These are phyloP conservation scores for Neotragus pygmaeus DNA, from an alignment of 2,113 vertebrate genomes.

Conservation along the genomic window DNA sequence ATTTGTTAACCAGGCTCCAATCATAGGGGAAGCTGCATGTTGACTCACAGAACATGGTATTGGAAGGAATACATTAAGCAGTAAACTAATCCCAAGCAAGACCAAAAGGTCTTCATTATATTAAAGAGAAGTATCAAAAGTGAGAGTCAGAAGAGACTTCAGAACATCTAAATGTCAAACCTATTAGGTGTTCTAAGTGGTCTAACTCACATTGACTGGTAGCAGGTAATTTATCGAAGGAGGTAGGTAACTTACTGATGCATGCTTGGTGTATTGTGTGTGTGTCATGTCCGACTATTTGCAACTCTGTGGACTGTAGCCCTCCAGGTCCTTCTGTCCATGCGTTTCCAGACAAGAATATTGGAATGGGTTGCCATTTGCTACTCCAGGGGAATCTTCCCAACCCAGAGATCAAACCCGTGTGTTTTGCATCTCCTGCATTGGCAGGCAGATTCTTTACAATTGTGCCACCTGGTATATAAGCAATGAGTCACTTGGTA, in stretches of 20 bases:
- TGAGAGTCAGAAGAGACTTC: slow-evolving; percentile 6
- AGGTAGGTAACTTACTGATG: not conserved
- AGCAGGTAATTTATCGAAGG: not conserved
- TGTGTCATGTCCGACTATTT: not conserved
- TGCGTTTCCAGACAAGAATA: not conserved
- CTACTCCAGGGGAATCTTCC: not conserved
- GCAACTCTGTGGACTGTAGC: not conserved
- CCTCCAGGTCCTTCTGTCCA: not conserved
- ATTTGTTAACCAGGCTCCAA: slow-evolving; percentile 37
- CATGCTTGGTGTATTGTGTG: not conserved
- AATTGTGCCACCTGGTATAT: not conserved
- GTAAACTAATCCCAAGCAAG: slow-evolving; percentile 31
- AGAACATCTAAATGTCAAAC: not conserved
- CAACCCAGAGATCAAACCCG: not conserved
- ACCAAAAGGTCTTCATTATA: slow-evolving; percentile 7
- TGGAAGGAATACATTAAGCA: slow-evolving; percentile 58
- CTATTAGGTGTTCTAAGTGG: not conserved
- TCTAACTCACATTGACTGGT: not conserved
- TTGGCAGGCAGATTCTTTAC: not conserved
- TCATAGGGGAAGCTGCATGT: slow-evolving; percentile 51
- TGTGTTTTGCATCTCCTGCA: not conserved
- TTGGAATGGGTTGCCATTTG: not conserved
- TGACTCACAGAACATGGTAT: slow-evolving; percentile 33
- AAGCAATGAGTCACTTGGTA: not conserved
- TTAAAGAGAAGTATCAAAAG: slow-evolving; percentile 41